phyloP scores from a whole-genome alignment of 2,113 vertebrate genomes.

The Takifugu flavidus region DNA sequence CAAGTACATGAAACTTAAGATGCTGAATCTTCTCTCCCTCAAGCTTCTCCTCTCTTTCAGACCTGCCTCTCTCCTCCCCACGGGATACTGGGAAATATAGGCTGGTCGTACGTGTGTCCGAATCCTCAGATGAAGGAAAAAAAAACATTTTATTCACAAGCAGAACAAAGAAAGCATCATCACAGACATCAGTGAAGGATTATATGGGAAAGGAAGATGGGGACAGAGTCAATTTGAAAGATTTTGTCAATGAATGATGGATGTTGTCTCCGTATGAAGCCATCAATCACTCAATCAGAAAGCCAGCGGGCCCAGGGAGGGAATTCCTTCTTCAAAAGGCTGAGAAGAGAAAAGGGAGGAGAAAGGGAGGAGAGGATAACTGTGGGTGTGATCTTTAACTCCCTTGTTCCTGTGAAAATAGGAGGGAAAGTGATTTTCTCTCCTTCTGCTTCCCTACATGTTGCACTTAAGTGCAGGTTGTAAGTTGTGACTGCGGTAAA shows the following conservation, averaged over 20 bases:
- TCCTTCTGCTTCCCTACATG: conserved; percentile 41
- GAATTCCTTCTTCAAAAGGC: conserved; percentile 58
- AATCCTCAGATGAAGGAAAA: conserved; percentile 29
- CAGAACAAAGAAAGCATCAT: not conserved
- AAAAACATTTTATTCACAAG: not conserved
- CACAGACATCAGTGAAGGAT: not conserved
- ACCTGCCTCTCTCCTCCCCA: conserved; percentile 63
- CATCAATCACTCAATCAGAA: conserved; percentile 76
- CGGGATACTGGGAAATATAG: conserved; percentile 78
- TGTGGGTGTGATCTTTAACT: conserved; percentile 72
- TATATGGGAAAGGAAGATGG: not conserved
- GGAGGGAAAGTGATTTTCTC: conserved; percentile 77
- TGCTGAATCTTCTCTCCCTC: conserved; percentile 43
- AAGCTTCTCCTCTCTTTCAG: conserved; percentile 56
- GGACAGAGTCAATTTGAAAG: conserved; percentile 13
- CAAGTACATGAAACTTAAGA: conserved; percentile 57
- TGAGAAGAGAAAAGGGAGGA: conserved; percentile 45
- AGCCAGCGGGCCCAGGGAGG: conserved; percentile 62
- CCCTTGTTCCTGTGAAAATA: conserved; percentile 67
- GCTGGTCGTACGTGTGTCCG: conserved; percentile 72
- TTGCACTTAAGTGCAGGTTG: conserved; percentile 30
- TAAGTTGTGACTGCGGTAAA: conserved; percentile 31
- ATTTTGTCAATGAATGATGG: conserved; percentile 50
- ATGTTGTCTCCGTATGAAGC: conserved; percentile 74
- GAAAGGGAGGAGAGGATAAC: conserved; percentile 53